phyloP scores from a whole-genome alignment of 2,797 vertebrate species.

The Craterocephalus amniculus region DNA sequence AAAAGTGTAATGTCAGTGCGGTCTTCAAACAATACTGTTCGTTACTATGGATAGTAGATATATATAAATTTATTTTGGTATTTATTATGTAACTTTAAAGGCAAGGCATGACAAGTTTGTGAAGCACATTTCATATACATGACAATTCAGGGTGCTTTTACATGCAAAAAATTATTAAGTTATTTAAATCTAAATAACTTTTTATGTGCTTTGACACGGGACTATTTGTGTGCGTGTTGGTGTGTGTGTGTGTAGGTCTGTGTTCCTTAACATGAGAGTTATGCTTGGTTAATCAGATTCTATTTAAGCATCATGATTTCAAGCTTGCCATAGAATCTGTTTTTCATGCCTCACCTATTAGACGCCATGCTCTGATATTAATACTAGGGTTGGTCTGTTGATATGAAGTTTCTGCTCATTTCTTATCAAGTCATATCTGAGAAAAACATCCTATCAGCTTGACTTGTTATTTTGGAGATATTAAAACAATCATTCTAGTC shows the following conservation, averaged over 20 bases:
- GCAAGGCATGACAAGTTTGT: no score
- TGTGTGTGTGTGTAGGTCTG: conserved; percentile 32
- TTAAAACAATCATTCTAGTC: conserved; percentile 2
- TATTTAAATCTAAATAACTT: conserved; percentile 43
- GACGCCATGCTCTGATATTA: conserved; percentile 51
- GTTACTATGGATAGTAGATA: no score
- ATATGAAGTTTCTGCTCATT: conserved; percentile 14
- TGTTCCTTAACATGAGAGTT: conserved; percentile 49
- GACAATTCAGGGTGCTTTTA: no score
- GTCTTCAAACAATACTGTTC: conserved; percentile 25
- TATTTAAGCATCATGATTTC: conserved; percentile 63
- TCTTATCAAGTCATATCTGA: neutral
- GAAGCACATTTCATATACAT: no score
- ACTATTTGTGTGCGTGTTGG: conserved; percentile 29
- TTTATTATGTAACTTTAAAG: conserved; percentile 50
- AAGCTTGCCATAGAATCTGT: conserved; percentile 53
- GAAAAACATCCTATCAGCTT: conserved; percentile 9
- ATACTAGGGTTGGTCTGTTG: conserved; percentile 11
- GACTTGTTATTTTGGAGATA: neutral
- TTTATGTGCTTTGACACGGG: conserved; percentile 51
- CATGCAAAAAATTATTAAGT: no score
- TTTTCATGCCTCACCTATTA: conserved; percentile 53
- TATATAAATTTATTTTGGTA: conserved; percentile 55
- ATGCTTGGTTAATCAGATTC: conserved; percentile 58
- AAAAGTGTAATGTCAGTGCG: conserved; percentile 47